Conservation (phyloP, 2,797 vertebrate species). For the Mormyrops attenuatus region DNA sequence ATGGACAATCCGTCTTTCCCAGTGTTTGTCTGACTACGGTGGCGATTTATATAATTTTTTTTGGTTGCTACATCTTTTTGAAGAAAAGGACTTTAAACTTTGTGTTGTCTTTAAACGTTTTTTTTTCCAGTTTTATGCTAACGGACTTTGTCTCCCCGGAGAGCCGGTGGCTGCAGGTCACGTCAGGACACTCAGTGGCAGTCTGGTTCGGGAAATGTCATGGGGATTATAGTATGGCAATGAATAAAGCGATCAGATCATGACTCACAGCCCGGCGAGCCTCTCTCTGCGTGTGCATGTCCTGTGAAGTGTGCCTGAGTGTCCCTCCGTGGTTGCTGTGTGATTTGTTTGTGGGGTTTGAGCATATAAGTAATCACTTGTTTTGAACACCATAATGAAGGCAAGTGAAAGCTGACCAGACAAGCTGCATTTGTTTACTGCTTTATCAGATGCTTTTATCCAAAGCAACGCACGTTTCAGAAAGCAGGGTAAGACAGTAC, state of each 20-base stretch:
- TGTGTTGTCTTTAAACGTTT: constrained; percentile 54
- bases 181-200: constrained; percentile 53
- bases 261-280: constrained; percentile 41
- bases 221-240: constrained; percentile 55
- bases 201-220: constrained; percentile 49
- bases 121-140: constrained; percentile 44
- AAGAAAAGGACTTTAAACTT: constrained; percentile 29
- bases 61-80: constrained; percentile 28
- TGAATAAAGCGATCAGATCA: constrained; percentile 70
- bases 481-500: neutral
- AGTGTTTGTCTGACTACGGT: constrained; percentile 28
- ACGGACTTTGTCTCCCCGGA: constrained; percentile 44
- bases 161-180: constrained; percentile 5
- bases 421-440: neutral
- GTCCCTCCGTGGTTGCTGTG: constrained; percentile 52
- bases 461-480: neutral
- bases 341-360: neutral
- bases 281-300: constrained; percentile 52
- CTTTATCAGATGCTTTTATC: neutral
- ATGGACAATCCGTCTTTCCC: constrained; percentile 31
- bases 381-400: neutral
- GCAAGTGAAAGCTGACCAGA: neutral
- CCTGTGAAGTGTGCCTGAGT: neutral
- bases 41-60: constrained; percentile 11
- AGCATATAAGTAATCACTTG: neutral